Base-by-base conservation (phyloP, 1,140 invertebrate genomes). In the Carcinoscorpius rotundicauda region DNA sequence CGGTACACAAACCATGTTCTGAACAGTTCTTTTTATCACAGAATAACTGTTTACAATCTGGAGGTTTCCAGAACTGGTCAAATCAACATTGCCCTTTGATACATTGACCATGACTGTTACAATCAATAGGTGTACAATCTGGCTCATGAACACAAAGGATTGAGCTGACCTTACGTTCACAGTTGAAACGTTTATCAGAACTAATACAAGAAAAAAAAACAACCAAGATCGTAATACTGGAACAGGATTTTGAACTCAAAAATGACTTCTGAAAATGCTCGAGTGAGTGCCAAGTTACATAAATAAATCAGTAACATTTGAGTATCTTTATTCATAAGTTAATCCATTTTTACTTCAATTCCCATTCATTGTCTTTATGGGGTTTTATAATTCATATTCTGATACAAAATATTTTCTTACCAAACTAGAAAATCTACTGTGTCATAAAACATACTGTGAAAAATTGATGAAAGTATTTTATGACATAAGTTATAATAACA, bases 61-160 rank as follows among this genome's bases (percentile, higher is more conserved):
- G 55, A 53, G 76, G 75, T 57, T 64, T 52, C 75, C 76, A 78
- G 51, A 71, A 66, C 10, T 64, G 60, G n/a, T 73, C 61, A 70
- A 76, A 78, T 3, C 55, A 50, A 72, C 77, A 78, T 49, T 63
- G 59, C 8, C 76, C 77, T 6, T 62, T 60, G 9, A 68, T 60
- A 72, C 77, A 78, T 9, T n/a, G 51, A 9, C 67, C 67, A 66
- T 68, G 61, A 0, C 52, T 51, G 9, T 55, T 65, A 3, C 62
- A 62, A 5, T 76, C 76, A 65, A 74, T 72, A 52, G 73, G 71
- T 10, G 67, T 51, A 71, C 77, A 78, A 6, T 69, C 62, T 6
- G 72, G 72, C 9, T 72, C 68, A 66, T 78, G 76, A 29, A 75
- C 74, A 72, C 78, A 79, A 5, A 79, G 58, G 62, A 79, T 71